Percentiles rank a stretch among this genome's conserved stretches.
Conservation (phyloP, 2,113 vertebrate species). For the Grantiella picta region DNA sequence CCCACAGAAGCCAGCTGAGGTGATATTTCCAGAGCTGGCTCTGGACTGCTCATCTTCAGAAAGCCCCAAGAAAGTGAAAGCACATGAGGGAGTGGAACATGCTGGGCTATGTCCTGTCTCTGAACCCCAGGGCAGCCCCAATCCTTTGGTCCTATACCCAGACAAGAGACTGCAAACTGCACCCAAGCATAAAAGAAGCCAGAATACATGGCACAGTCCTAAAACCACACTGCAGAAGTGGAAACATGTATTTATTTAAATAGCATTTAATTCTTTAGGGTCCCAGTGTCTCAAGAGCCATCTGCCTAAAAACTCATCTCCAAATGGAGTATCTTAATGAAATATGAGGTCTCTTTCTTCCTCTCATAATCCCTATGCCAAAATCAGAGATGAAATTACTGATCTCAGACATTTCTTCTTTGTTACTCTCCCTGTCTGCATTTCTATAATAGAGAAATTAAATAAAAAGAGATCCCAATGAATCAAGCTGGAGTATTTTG, state of each 20-base stretch:
- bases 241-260: slow-evolving; percentile 56
- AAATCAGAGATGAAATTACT: background rate
- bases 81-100: background rate
- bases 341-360: slow-evolving; percentile 51
- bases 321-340: slow-evolving; percentile 61
- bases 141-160: background rate
- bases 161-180: background rate
- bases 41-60: background rate
- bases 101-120: background rate
- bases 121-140: background rate
- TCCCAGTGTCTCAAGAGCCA: slow-evolving; percentile 38
- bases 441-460: background rate
- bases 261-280: slow-evolving; percentile 9
- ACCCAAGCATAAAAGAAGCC: background rate
- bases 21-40: background rate
- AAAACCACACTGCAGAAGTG: background rate
- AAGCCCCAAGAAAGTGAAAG: background rate
- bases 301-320: slow-evolving; percentile 65
- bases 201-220: background rate
- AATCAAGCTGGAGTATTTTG: slow-evolving; percentile 37
- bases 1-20: background rate
- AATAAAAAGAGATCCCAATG: background rate
- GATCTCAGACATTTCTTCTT: background rate
- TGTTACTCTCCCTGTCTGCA: background rate
- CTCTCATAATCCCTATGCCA: slow-evolving; percentile 37